Percentiles rank a stretch among this genome's conserved stretches.
Evolutionary conservation across 1,140 invertebrate species (phyloP).

Genomic region (Diorhabda elongata): DNA sequence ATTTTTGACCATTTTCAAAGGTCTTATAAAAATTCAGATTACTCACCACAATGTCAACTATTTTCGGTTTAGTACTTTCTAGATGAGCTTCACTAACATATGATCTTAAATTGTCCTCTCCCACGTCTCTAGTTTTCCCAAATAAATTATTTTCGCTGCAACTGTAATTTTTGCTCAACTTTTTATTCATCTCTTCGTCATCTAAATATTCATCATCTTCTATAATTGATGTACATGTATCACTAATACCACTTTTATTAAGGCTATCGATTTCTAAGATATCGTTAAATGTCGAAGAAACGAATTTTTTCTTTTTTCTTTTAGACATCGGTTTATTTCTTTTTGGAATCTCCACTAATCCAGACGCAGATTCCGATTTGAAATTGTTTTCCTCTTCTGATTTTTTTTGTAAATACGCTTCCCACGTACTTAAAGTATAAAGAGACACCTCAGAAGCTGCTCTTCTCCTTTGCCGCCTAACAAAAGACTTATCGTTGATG

Average conservation of each 20-base stretch:
- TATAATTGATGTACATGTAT: background rate
- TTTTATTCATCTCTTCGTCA: background rate
- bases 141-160: background rate
- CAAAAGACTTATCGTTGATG: background rate
- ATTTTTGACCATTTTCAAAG: too few species aligned
- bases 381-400: conserved; percentile 14
- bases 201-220: background rate
- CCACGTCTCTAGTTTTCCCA: background rate
- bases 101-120: background rate
- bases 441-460: conserved; percentile 23
- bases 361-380: background rate
- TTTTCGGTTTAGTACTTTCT: background rate
- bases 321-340: conserved; percentile 16
- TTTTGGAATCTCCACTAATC: conserved; percentile 18
- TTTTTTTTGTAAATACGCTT: conserved; percentile 27
- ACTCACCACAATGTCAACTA: background rate
- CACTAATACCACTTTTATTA: background rate
- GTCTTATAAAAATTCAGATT: background rate
- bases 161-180: background rate
- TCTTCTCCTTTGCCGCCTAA: conserved; percentile 23
- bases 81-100: background rate
- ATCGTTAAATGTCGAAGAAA: conserved; percentile 33
- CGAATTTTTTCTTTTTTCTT: conserved; percentile 28
- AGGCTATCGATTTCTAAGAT: conserved; percentile 25
- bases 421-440: conserved; percentile 28